phyloP scores from a whole-genome alignment of 1,140 invertebrate genomes.

The Drosophila serrata region DNA sequence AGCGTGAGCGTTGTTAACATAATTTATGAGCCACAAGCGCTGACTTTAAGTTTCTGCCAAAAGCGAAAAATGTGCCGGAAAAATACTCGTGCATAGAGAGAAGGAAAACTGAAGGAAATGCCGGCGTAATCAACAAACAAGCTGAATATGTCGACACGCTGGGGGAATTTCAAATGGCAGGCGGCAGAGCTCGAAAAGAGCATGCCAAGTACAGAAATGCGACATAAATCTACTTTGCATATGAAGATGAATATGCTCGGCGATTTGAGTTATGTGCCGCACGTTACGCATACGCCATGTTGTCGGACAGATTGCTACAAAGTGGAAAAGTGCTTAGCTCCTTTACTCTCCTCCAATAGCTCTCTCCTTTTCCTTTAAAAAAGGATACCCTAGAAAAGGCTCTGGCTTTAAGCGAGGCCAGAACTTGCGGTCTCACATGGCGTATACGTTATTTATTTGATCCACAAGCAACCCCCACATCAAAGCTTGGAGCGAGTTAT shows the following conservation, averaged over 20 bases:
- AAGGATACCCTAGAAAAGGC: constrained; percentile 9
- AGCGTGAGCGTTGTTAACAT: not conserved
- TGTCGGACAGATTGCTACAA: constrained; percentile 30
- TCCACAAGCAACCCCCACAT: constrained; percentile 17
- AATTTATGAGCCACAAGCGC: constrained; percentile 15
- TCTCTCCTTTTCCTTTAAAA: constrained; percentile 10
- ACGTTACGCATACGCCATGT: constrained; percentile 60
- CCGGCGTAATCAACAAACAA: constrained; percentile 32
- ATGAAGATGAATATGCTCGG: constrained; percentile 22
- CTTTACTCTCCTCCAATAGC: not conserved
- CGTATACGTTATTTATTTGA: constrained; percentile 17
- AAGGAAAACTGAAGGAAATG: not conserved
- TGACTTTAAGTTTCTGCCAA: constrained; percentile 11
- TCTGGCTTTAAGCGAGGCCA: constrained; percentile 1
- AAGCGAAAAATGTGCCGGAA: not conserved
- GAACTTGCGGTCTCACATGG: constrained; percentile 17
- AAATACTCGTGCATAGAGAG: constrained; percentile 1
- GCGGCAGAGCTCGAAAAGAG: constrained; percentile 1
- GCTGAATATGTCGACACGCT: constrained; percentile 26
- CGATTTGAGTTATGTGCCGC: constrained; percentile 39
- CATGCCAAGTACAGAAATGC: constrained; percentile 1
- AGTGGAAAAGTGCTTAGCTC: constrained; percentile 21
- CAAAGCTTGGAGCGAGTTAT: constrained; percentile 20
- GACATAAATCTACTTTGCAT: constrained; percentile 50
- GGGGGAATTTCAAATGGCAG: constrained; percentile 27